Conservation (phyloP, 2,797 vertebrate species). For the Pelodytes ibericus region DNA sequence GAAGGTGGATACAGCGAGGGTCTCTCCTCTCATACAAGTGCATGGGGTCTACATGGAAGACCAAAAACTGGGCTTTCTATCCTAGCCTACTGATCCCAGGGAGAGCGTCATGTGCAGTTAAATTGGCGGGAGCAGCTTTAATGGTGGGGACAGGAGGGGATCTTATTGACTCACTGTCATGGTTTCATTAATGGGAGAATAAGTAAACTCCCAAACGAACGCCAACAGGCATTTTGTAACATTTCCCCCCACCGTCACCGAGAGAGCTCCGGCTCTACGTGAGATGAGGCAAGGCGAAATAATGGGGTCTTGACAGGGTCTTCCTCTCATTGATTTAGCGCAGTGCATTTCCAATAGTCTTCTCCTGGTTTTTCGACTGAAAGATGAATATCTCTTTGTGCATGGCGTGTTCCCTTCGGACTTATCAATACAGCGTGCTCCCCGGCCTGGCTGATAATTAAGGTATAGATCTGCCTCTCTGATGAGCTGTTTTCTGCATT, state of each 20-base stretch:
- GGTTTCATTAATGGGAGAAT: neutral
- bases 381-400: constrained; percentile 42
- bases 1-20: too few species aligned
- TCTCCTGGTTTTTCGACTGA: constrained; percentile 30
- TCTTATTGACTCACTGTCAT: neutral
- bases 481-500: neutral
- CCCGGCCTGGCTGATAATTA: constrained; percentile 35
- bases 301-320: constrained; percentile 4
- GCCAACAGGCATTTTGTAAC: neutral
- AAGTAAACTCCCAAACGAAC: neutral
- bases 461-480: constrained; percentile 28
- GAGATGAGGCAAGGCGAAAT: neutral
- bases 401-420: constrained; percentile 14
- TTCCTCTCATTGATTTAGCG: constrained; percentile 14
- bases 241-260: neutral
- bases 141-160: too few species aligned
- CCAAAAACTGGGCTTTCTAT: too few species aligned
- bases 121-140: too few species aligned
- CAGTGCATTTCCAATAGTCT: constrained; percentile 21
- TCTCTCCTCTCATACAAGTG: too few species aligned
- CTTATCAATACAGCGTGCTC: constrained; percentile 29
- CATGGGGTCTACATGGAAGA: too few species aligned
- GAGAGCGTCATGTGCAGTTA: too few species aligned
- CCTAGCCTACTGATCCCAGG: too few species aligned
- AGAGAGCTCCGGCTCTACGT: neutral